A percentile compares a stretch with the other conserved stretches of the same genome.
These are phyloP conservation scores for Propsilocerus akamusi DNA, from an alignment of 1,140 invertebrate genomes.

Conservation along the genomic window DNA sequence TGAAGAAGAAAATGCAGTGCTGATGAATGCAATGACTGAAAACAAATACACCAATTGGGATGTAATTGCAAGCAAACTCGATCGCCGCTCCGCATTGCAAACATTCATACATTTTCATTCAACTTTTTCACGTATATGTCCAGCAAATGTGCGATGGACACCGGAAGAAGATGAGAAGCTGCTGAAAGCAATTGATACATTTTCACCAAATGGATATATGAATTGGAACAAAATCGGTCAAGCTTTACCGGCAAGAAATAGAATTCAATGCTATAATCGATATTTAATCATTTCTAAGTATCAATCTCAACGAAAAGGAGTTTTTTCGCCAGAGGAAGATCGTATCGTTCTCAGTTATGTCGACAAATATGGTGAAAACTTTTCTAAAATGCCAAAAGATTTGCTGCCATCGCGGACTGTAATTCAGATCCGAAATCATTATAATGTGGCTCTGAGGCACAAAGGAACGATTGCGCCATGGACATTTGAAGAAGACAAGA, in stretches of 20 bases:
- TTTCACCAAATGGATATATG: conserved; percentile 36
- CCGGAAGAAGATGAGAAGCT: conserved; percentile 36
- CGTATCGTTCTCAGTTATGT: conserved; percentile 33
- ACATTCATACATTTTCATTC: conserved; percentile 42
- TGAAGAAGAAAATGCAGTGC: conserved; percentile 28
- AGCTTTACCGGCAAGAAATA: conserved; percentile 35
- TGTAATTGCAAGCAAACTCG: conserved; percentile 31
- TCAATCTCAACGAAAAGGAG: conserved; percentile 30
- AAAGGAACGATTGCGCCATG: conserved; percentile 23
- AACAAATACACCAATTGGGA: conserved; percentile 41
- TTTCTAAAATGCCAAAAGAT: conserved; percentile 26
- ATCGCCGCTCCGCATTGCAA: conserved; percentile 38
- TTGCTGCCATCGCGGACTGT: conserved; percentile 30
- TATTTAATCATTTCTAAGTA: conserved; percentile 29
- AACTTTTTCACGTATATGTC: conserved; percentile 19
- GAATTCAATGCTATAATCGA: conserved; percentile 39
- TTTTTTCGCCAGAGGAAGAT: conserved; percentile 41
- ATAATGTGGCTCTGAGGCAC: conserved; percentile 23
- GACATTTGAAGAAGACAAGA: conserved; percentile 25
- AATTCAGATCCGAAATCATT: conserved; percentile 31
- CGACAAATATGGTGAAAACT: conserved; percentile 37
- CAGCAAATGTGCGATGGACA: conserved; percentile 29
- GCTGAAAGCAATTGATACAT: conserved; percentile 28
- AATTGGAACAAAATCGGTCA: conserved; percentile 40
- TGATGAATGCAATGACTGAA: conserved; percentile 27